Evolutionary conservation across 2,113 vertebrate genomes (phyloP).

Genomic region (Phaethon lepturus): DNA sequence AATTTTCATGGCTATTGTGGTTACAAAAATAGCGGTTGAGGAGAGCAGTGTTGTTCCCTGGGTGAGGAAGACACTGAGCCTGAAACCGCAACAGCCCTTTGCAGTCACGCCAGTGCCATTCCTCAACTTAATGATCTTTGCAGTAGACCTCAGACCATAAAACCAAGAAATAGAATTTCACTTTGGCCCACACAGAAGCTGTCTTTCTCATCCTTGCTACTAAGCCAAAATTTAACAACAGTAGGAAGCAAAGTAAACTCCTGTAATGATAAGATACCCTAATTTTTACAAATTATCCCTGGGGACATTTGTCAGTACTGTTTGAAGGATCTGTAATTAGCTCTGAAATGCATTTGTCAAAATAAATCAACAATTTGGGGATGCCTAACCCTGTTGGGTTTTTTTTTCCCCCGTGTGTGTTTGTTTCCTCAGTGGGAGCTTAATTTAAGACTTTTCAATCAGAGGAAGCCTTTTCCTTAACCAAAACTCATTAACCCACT

Average conservation of each 20-base stretch:
- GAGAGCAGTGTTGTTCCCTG: background rate
- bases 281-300: background rate
- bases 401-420: background rate
- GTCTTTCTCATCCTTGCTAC: background rate
- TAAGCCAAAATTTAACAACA: background rate
- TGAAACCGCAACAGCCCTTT: background rate
- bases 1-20: background rate
- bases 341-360: background rate
- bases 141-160: background rate
- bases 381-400: background rate
- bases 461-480: background rate
- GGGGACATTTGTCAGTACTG: background rate
- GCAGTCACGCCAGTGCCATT: background rate
- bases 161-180: background rate
- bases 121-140: background rate
- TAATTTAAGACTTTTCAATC: background rate
- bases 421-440: conserved; percentile 1
- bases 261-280: background rate
- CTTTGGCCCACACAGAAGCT: background rate
- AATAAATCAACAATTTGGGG: background rate
- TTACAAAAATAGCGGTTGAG: background rate
- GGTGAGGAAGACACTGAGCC: background rate
- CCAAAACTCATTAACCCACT: background rate
- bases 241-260: background rate
- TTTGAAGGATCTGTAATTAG: background rate